Evolutionary conservation across 2,113 vertebrate genomes (phyloP), one percentile per base, ranked within the genome.

Genomic region (Zootoca vivipara): DNA sequence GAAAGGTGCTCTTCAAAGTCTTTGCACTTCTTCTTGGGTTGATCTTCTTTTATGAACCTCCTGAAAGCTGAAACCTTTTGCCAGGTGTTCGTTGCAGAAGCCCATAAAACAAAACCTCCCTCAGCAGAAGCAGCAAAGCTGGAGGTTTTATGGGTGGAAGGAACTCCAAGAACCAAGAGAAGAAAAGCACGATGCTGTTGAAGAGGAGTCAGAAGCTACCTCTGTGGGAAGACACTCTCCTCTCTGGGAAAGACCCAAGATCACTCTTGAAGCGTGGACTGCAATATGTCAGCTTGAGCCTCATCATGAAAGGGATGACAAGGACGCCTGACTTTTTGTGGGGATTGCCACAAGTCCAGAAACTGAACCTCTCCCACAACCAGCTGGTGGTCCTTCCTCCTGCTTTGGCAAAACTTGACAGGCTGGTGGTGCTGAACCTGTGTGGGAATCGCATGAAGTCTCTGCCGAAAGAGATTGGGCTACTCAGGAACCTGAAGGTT

Each of bases 321-420:
- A 97, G 97, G 73, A 80, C 96, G 0, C 99, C 99, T 0, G 94
- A 96, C 9, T 98, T 98, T 88, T 91, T 99, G 77, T 99, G 98
- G 98, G 97, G 98, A 87, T 96, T 99, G 89, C 87, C 96, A 0
- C 98, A 99, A 89, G 95, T 99, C 74, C 98, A 99, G 94, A 99
- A 99, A 88, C 97, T 99, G 89, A 99, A 99, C 89, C 95, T 99
- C 89, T 99, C 99, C 38, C 96, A 96, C 89, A 99, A 99, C 91
- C 97, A 95, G 38, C 94, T 99, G 82, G 87, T 94, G 74, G 78
- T 85, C 6, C 95, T 99, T 77, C 98, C 98, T 2, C 94, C 98
- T 0, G 95, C 96, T 0, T 92, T 99, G 89, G 98, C 97, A 1
- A 96, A 95, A 58, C 95, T 99, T 89, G 97, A 98, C 83, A 97